A percentile compares a stretch with the other conserved stretches of the same genome.
These are phyloP conservation scores for Drosophila prostipennis DNA, from an alignment of 2,888 invertebrate genomes.

Conservation along the genomic window DNA sequence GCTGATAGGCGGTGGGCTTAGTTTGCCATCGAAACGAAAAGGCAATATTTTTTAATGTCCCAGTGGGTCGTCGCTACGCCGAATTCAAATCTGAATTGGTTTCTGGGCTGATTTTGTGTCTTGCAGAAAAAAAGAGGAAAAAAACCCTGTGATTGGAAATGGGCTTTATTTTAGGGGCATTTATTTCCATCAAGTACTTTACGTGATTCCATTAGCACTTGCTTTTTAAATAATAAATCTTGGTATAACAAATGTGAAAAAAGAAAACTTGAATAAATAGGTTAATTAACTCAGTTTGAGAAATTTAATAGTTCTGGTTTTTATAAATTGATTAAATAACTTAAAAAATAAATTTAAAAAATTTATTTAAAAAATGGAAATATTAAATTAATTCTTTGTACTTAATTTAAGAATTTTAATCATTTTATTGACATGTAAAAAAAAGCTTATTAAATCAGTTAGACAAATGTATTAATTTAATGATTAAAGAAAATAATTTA, in stretches of 20 bases:
- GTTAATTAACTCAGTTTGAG: no score
- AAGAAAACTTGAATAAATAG: no score
- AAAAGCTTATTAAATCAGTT: no score
- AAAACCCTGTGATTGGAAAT: background rate
- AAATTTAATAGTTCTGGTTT: no score
- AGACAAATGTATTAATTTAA: no score
- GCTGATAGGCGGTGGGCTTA: constrained; percentile 3
- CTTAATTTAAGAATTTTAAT: no score
- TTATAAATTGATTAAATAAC: no score
- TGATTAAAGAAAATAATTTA: no score
- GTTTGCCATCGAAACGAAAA: constrained; percentile 7
- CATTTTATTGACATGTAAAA: no score
- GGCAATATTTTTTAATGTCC: constrained; percentile 4
- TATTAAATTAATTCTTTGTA: no score
- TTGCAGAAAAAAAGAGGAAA: background rate
- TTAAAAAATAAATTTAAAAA: no score
- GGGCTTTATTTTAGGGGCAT: background rate
- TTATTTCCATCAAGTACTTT: background rate
- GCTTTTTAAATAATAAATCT: background rate
- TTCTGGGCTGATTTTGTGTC: background rate
- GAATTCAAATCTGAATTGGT: background rate
- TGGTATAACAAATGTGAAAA: background rate
- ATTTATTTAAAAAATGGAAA: no score
- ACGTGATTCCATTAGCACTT: background rate
- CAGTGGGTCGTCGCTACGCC: background rate